A percentile compares a stretch with the other conserved stretches of the same genome.
Evolutionary conservation across 2,113 vertebrate species (phyloP).

Genomic region (Apeltes quadracus): DNA sequence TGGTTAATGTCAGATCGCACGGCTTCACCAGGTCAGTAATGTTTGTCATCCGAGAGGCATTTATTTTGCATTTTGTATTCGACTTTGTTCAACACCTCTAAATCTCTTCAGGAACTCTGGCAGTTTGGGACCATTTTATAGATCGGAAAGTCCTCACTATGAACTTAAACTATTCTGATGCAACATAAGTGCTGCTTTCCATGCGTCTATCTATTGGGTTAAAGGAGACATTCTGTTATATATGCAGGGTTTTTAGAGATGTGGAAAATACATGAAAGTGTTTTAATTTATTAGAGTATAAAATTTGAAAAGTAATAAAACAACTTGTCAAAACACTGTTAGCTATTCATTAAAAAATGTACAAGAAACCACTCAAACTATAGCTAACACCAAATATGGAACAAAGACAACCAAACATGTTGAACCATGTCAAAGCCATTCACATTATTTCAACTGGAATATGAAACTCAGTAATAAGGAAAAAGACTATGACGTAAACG

Average conservation of each 20-base stretch:
- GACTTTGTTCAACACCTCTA: neutral
- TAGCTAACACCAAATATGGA: neutral
- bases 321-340: slow-evolving; percentile 36
- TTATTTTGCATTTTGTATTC: neutral
- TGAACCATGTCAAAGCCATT: slow-evolving; percentile 33
- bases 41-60: neutral
- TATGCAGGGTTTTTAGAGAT: neutral
- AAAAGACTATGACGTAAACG: neutral
- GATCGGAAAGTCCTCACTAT: neutral
- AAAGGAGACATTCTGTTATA: neutral
- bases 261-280: neutral
- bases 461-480: neutral
- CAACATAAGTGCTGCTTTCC: neutral
- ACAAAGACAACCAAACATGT: slow-evolving; percentile 31
- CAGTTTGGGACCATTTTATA: neutral
- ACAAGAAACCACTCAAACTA: slow-evolving; percentile 2
- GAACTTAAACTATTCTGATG: neutral
- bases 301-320: slow-evolving; percentile 46
- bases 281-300: slow-evolving; percentile 48
- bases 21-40: neutral
- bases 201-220: neutral
- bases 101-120: neutral
- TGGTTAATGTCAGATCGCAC: slow-evolving; percentile 23
- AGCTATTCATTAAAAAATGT: slow-evolving; percentile 27
- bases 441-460: neutral